Evolutionary conservation across 2,113 vertebrate genomes (phyloP).

Genomic region (Bombycilla garrulus): DNA sequence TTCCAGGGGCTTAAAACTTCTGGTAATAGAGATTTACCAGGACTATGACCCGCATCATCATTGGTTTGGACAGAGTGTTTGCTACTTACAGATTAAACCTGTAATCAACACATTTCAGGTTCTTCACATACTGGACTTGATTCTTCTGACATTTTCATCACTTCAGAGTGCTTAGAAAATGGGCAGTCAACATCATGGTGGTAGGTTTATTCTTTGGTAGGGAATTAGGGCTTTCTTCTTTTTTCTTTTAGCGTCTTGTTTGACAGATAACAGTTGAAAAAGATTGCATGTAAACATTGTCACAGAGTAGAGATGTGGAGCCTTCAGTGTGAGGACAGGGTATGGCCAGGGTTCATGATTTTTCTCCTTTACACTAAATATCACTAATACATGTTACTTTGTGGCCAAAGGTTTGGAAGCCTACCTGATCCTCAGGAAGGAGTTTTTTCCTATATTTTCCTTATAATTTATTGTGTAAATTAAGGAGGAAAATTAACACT

Average conservation of each 20-base stretch:
- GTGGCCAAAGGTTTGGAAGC: background rate
- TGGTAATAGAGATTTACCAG: background rate
- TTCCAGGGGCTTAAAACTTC: background rate
- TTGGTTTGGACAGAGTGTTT: background rate
- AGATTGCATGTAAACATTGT: background rate
- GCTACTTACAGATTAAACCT: background rate
- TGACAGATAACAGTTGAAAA: background rate
- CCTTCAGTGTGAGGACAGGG: background rate
- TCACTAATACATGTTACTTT: background rate
- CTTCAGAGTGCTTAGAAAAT: background rate
- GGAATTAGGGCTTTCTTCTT: background rate
- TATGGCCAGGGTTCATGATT: background rate
- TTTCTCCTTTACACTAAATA: background rate
- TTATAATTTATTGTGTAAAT: background rate
- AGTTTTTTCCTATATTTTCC: background rate
- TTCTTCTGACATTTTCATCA: background rate
- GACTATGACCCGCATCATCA: rapidly evolving
- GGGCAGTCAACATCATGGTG: background rate
- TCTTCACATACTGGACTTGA: background rate
- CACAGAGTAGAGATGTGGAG: background rate
- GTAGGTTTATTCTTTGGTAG: background rate
- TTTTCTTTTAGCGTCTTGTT: background rate
- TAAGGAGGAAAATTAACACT: background rate
- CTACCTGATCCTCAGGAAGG: background rate
- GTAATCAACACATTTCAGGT: background rate